Base-by-base conservation (phyloP, 2,888 invertebrate genomes). In the Drosophila anomalata region DNA sequence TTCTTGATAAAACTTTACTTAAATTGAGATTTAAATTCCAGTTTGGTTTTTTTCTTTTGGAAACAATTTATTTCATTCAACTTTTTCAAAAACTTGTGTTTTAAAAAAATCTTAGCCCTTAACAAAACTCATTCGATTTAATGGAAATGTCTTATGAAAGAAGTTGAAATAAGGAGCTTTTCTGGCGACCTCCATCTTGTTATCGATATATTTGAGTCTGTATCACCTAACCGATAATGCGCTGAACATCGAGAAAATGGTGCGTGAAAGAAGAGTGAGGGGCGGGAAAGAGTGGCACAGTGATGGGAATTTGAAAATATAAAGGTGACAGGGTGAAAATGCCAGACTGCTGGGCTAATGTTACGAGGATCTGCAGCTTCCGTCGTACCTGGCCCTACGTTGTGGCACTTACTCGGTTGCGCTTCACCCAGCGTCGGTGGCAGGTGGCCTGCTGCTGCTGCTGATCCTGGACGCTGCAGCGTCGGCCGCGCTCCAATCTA, bases 351-450 rank as follows among this genome's bases (percentile, higher is more conserved):
- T 48, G 36, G 36, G 61, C 52, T 31, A 20, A 47, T 17, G 8
- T 9, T 59, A 63, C 60, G 33, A 52, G 70, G 17, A 36, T 48
- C 48, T 17, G 26, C 20, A 7, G 44, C 44, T 44, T 44, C 44
- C 44, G 44, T 11, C 36, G 50, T 52, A 53, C 56, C 22, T 17
- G 59, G 48, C 63, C 65, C 75, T 77, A 69, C 65, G 73, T 76
- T 76, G 63, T 60, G 52, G 17, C 70, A 89, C 89, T 93, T 94
- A 96, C 96, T 94, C 96, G 94, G 93, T 97, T 96, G 92, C 95
- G 94, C 92, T 96, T 95, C 93, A 96, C 96, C 97, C 97, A 97
- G 93, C 95, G 93, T 80, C 95, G 94, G 92, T 94, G 94, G 90
- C 93, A 93, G 91, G 93, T 93, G 90, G 94, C 93, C 83, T 91